These are phyloP conservation scores for Mesoligia furuncula DNA, from an alignment of 2,888 invertebrate genomes.

Conservation along the genomic window DNA sequence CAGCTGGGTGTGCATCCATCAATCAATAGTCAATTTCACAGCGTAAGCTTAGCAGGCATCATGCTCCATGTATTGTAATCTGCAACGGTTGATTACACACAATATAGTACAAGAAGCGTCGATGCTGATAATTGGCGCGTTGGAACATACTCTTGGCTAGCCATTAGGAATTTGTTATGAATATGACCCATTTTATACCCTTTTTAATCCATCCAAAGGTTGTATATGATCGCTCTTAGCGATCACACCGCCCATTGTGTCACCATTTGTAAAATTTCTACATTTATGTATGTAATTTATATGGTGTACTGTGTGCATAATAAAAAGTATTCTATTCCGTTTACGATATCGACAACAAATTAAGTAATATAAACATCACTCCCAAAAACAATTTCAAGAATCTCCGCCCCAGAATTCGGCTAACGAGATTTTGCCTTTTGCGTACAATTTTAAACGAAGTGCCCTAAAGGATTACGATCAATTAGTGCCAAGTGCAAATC, in stretches of 20 bases:
- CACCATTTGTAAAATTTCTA: neutral
- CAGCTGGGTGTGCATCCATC: constrained; percentile 34
- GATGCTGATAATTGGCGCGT: neutral
- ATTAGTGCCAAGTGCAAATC: constrained; percentile 26
- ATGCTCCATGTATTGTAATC: constrained; percentile 41
- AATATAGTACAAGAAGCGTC: neutral
- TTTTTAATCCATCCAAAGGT: neutral
- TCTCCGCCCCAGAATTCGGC: neutral
- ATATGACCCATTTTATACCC: neutral
- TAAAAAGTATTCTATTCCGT: too few relatives aligned
- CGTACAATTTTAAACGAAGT: constrained; percentile 24
- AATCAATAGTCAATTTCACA: constrained; percentile 54
- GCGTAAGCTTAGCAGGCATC: constrained; percentile 22
- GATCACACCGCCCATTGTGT: neutral
- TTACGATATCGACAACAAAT: neutral
- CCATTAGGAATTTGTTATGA: neutral
- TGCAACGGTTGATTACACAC: constrained; percentile 33
- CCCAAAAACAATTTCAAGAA: constrained; percentile 8
- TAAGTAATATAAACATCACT: neutral
- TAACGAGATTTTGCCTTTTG: constrained; percentile 30
- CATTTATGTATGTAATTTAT: too few relatives aligned
- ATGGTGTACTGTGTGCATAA: too few relatives aligned
- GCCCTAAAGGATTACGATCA: constrained; percentile 25
- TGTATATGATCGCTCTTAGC: neutral
- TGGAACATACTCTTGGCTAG: neutral